Evolutionary conservation across 2,113 vertebrate species (phyloP).

Genomic region (Xiphophorus maculatus): DNA sequence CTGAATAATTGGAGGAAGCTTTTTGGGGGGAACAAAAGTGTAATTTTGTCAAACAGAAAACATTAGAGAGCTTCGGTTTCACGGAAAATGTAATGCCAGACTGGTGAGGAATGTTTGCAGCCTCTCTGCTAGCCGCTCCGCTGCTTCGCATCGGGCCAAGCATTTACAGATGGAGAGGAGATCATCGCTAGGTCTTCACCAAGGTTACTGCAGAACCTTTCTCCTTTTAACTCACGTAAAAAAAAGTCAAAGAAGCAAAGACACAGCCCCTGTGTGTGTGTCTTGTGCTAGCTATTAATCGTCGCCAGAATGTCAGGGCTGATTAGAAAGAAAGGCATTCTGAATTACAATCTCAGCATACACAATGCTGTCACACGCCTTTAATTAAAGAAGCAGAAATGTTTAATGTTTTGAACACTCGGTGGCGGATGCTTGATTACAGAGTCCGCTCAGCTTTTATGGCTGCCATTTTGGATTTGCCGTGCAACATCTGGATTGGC

Average conservation of each 20-base stretch:
- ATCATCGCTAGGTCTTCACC: slow-evolving; percentile 56
- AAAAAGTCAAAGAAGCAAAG: background rate
- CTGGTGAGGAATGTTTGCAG: slow-evolving; percentile 71
- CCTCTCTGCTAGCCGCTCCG: slow-evolving; percentile 58
- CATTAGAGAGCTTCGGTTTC: slow-evolving; percentile 70
- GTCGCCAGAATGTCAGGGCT: background rate
- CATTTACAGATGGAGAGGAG: slow-evolving; percentile 75
- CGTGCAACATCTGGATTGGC: background rate
- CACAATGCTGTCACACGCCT: too few relatives aligned
- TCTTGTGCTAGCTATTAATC: background rate
- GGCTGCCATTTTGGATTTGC: background rate
- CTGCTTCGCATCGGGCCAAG: slow-evolving; percentile 61
- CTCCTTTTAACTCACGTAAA: slow-evolving; percentile 17
- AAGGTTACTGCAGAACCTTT: slow-evolving; percentile 62
- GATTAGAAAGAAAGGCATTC: background rate
- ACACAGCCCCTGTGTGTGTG: too few relatives aligned
- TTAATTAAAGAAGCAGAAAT: too few relatives aligned
- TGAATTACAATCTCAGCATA: background rate
- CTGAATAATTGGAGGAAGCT: slow-evolving; percentile 56
- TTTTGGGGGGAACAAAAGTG: slow-evolving; percentile 54
- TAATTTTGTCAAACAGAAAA: slow-evolving; percentile 72
- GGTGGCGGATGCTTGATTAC: background rate
- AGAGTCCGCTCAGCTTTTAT: background rate
- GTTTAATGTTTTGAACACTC: background rate
- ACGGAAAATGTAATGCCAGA: slow-evolving; percentile 75